Conservation (phyloP, 2,888 invertebrate species). For the Apamea crenata region DNA sequence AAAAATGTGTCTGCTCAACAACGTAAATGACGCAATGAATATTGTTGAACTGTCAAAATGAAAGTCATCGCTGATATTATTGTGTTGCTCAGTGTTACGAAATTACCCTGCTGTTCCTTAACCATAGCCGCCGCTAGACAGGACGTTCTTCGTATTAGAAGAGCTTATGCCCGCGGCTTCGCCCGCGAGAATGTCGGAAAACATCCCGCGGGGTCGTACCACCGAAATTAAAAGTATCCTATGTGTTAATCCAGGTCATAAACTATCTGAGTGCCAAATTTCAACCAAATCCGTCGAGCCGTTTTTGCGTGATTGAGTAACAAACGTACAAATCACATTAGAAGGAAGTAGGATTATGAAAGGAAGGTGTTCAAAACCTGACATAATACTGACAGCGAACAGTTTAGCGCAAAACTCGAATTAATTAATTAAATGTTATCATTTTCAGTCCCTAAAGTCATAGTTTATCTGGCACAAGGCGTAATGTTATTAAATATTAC, state of each 20-base stretch:
- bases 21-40: too few relatives aligned
- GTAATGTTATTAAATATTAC: conserved; percentile 18
- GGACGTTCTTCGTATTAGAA: too few relatives aligned
- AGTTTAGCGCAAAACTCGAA: not conserved
- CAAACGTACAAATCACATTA: not conserved
- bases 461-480: conserved; percentile 34
- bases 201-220: too few relatives aligned
- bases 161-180: not conserved
- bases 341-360: not conserved
- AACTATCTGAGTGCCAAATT: too few relatives aligned
- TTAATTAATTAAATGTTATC: conserved; percentile 1
- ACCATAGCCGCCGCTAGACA: too few relatives aligned
- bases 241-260: too few relatives aligned
- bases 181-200: not conserved
- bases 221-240: too few relatives aligned
- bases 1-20: too few relatives aligned
- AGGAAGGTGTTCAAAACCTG: not conserved
- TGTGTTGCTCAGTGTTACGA: too few relatives aligned
- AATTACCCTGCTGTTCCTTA: too few relatives aligned
- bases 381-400: not conserved
- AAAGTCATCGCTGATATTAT: too few relatives aligned
- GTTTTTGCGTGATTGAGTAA: not conserved
- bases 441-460: conserved; percentile 14
- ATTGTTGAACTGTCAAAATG: too few relatives aligned
- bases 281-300: not conserved